Evolutionary conservation across 2,797 vertebrate genomes (phyloP).

Genomic region (Onychomys arenicola): DNA sequence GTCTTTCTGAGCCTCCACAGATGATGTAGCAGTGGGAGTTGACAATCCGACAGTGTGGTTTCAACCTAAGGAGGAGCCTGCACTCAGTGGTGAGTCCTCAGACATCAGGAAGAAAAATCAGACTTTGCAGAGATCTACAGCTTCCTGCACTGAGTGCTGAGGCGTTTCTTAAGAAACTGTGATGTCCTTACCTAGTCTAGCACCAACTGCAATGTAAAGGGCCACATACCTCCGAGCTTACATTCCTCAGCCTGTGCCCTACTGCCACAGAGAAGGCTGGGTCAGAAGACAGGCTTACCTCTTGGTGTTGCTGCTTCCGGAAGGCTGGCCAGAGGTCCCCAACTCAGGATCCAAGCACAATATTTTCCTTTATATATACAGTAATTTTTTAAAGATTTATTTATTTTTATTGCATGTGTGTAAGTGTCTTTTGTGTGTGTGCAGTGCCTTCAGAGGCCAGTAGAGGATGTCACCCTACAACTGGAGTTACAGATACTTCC

Average conservation of each 20-base stretch:
- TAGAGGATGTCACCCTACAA: not conserved
- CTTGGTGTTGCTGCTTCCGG: not conserved
- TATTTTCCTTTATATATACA: not conserved
- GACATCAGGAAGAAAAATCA: not conserved
- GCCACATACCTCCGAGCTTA: not conserved
- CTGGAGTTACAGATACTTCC: not conserved
- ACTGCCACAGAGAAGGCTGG: not conserved
- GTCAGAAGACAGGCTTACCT: not conserved
- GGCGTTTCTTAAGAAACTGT: slow-evolving; percentile 10
- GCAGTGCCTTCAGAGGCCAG: not conserved
- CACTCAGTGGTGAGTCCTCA: not conserved
- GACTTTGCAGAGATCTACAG: not conserved
- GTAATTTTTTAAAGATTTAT: not conserved
- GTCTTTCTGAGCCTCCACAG: not conserved
- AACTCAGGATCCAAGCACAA: not conserved
- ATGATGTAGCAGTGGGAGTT: not conserved
- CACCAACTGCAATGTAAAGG: not conserved
- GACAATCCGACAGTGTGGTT: slow-evolving; percentile 11
- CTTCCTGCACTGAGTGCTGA: not conserved
- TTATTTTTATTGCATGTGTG: not conserved
- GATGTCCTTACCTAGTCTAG: not conserved
- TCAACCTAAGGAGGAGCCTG: not conserved
- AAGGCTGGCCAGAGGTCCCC: not conserved
- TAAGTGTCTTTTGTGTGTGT: not conserved
- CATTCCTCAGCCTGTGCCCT: not conserved